phyloP scores from a whole-genome alignment of 1,140 invertebrate species.

The Drosophila leontia region DNA sequence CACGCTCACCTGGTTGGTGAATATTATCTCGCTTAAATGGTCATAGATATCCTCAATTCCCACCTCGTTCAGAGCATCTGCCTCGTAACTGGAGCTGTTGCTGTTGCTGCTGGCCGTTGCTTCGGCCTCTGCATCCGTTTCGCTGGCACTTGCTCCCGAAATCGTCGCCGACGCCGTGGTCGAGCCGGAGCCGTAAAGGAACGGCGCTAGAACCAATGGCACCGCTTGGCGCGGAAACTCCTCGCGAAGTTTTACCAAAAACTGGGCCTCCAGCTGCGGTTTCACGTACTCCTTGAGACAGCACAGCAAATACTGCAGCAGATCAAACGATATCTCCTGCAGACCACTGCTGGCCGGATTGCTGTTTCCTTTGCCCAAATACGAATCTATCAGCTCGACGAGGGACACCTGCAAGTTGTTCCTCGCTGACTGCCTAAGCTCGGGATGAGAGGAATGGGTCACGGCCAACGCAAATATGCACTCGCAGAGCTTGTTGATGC shows the following conservation, averaged over 20 bases:
- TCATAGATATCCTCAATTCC: constrained; percentile 84
- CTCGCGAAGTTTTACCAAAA: constrained; percentile 91
- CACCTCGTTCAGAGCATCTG: constrained; percentile 76
- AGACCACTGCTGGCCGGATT: constrained; percentile 91
- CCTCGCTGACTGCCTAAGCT: constrained; percentile 89
- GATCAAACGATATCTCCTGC: constrained; percentile 94
- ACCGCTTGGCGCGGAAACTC: constrained; percentile 95
- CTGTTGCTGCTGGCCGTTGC: constrained; percentile 38
- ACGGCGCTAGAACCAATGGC: constrained; percentile 94
- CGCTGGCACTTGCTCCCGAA: constrained; percentile 40
- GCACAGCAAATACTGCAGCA: constrained; percentile 93
- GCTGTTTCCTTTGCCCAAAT: constrained; percentile 89
- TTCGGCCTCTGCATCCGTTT: constrained; percentile 74
- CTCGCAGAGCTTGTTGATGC: constrained; percentile 94
- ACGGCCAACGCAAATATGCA: constrained; percentile 94
- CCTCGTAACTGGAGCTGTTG: constrained; percentile 66
- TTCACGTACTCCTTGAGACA: constrained; percentile 86
- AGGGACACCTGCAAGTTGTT: constrained; percentile 93
- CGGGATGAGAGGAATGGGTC: constrained; percentile 91
- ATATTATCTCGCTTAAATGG: constrained; percentile 84
- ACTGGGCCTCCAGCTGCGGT: constrained; percentile 91
- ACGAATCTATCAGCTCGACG: constrained; percentile 93
- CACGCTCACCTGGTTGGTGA: constrained; percentile 68
- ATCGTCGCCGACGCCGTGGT: constrained; percentile 47
- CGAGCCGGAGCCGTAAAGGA: constrained; percentile 88